These are phyloP conservation scores for Lathronympha strigana DNA, from an alignment of 2,888 invertebrate genomes.

Conservation along the genomic window DNA sequence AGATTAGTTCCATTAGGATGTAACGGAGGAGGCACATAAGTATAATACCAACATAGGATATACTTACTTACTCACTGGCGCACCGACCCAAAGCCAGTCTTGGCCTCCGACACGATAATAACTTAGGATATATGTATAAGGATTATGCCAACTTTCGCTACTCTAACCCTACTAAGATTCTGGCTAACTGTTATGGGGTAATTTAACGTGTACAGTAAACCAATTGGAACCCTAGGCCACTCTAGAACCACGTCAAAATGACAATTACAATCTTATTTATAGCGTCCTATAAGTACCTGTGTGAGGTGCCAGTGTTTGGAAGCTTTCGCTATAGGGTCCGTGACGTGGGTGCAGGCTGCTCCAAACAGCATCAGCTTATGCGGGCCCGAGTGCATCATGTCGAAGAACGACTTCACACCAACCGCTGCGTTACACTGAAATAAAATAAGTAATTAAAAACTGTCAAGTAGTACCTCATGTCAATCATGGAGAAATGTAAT, in stretches of 20 bases:
- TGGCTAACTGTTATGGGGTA: background rate
- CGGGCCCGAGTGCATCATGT: conserved; percentile 97
- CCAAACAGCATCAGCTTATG: conserved; percentile 98
- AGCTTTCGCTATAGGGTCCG: conserved; percentile 98
- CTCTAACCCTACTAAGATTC: background rate
- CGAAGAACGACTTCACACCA: conserved; percentile 97
- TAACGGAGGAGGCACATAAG: too few relatives aligned
- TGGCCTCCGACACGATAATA: too few relatives aligned
- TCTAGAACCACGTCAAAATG: too few relatives aligned
- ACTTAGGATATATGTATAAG: background rate
- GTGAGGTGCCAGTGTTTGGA: conserved; percentile 98
- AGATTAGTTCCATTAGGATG: too few relatives aligned
- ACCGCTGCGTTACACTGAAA: conserved; percentile 96
- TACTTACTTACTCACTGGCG: too few relatives aligned
- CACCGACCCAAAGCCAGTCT: too few relatives aligned
- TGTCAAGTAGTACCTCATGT: too few relatives aligned
- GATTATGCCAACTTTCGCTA: background rate
- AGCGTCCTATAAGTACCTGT: too few relatives aligned
- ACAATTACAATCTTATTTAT: too few relatives aligned
- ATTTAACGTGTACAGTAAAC: background rate
- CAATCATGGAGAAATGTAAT: too few relatives aligned
- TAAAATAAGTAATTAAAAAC: conserved; percentile 8
- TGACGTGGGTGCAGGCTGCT: conserved; percentile 97
- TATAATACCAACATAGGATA: too few relatives aligned
- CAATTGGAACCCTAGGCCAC: background rate